Percentiles rank a stretch among this genome's conserved stretches.
Evolutionary conservation across 2,888 invertebrate species (phyloP).

Genomic region (Brassicogethes aeneus): DNA sequence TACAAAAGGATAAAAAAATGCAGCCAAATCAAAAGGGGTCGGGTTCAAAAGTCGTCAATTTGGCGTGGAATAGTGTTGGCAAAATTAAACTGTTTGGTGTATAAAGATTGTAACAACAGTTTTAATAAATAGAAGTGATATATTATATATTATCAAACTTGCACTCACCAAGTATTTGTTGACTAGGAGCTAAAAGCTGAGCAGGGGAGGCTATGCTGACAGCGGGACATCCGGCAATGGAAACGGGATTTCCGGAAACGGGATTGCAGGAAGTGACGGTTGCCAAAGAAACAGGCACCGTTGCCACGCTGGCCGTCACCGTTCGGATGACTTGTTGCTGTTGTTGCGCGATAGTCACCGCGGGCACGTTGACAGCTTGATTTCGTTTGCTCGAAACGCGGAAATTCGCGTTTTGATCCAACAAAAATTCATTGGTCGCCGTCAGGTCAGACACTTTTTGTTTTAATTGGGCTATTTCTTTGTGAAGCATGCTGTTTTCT

Average conservation of each 20-base stretch:
- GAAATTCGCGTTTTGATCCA: conserved; percentile 68
- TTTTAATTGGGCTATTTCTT: conserved; percentile 60
- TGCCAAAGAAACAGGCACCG: conserved; percentile 52
- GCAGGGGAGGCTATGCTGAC: conserved; percentile 51
- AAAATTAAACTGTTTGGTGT: no score
- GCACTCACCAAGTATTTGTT: conserved; percentile 37
- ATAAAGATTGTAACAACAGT: no score
- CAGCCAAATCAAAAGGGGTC: no score
- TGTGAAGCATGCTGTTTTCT: conserved; percentile 57
- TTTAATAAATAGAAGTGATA: no score
- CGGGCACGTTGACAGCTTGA: conserved; percentile 49
- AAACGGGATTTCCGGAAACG: conserved; percentile 44
- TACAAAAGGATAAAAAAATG: no score
- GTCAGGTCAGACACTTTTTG: conserved; percentile 62
- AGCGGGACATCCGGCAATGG: conserved; percentile 47
- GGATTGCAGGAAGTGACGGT: conserved; percentile 46
- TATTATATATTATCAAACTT: no score
- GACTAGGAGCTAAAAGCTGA: conserved; percentile 41
- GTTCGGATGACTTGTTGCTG: conserved; percentile 44
- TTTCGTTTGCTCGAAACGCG: conserved; percentile 51
- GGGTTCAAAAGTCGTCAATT: no score
- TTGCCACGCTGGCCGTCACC: conserved; percentile 50
- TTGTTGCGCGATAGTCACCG: conserved; percentile 44
- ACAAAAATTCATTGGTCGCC: conserved; percentile 68
- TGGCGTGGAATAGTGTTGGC: no score